Evolutionary conservation across 2,797 vertebrate species (phyloP).

Genomic region (Harpia harpyja): DNA sequence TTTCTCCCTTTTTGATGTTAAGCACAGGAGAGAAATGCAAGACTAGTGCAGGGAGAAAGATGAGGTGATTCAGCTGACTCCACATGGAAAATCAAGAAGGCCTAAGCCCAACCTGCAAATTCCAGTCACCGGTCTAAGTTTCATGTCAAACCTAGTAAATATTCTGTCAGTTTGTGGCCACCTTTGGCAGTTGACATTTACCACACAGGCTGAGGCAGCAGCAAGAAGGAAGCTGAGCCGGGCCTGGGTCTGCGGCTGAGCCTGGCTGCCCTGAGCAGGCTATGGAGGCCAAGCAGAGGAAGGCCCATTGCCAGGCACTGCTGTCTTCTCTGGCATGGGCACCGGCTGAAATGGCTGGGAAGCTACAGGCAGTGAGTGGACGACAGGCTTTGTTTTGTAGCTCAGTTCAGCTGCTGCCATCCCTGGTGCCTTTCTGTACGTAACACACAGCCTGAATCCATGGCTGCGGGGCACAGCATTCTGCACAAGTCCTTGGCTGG

Average conservation of each 20-base stretch:
- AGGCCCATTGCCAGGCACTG: background rate
- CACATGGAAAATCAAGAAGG: background rate
- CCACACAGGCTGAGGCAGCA: accelerated
- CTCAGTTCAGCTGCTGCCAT: background rate
- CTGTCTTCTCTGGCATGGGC: background rate
- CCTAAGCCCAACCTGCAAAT: background rate
- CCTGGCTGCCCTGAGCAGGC: background rate
- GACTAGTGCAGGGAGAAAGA: background rate
- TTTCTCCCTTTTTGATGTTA: background rate
- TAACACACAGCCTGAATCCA: background rate
- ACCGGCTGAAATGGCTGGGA: background rate
- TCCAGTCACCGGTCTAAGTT: background rate
- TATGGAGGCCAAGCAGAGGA: background rate
- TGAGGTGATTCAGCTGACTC: background rate
- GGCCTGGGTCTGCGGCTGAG: background rate
- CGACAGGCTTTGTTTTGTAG: background rate
- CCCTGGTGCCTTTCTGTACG: background rate
- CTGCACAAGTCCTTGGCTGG: background rate
- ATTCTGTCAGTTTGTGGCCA: background rate
- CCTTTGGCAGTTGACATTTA: background rate
- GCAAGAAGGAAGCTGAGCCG: background rate
- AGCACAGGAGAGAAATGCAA: background rate
- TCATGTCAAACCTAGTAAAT: background rate
- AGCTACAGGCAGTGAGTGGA: background rate
- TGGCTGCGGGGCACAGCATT: background rate